Base-by-base conservation (phyloP, 2,113 vertebrate species). In the Etia nguti region DNA sequence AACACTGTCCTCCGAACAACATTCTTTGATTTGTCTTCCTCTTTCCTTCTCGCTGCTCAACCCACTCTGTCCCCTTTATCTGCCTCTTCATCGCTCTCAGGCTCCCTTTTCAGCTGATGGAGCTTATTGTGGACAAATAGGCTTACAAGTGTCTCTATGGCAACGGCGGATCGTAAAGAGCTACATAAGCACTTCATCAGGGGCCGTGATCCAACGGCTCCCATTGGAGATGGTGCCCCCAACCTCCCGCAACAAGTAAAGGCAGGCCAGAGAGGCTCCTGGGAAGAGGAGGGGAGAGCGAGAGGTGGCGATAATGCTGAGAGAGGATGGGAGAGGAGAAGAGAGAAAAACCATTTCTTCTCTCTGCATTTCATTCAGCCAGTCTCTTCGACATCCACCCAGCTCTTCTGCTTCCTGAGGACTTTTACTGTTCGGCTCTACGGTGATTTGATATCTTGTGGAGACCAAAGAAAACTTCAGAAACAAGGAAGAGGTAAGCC, bases 81-180 rank as follows among this genome's bases (percentile, higher is more conserved):
- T 93, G 89, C 91, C 93, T 88, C 88, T 89, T 84, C 80, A 88
- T 88, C 89, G 68, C 91, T 85, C 94, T 90, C 90, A 80, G 77
- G 70, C 90, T 93, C 86, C 85, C 94, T 90, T 91, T 87, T 62
- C 79, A 94, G 92, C 41, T 92, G 94, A 95, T 96, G 92, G 95
- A 93, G 92, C 94, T 91, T 94, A 95, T 92, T 89, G 85, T 93
- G 94, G 85, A 93, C 93, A 91, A 95, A 91, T 89, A 93, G 95
- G 95, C 95, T 96, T 96, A 97, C 82, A 93, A 89, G 83, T 55
- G 92, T 98, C 95, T 77, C 97, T 89, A 96, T 90, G 93, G 96
- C 96, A 97, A 97, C 97, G 2, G 36, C 75, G 41, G 93, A 96
- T 87, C 87, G 88, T 94, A 93, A 92, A 92, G 93, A 83, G 89